Evolutionary conservation across 2,888 invertebrate genomes (phyloP), one percentile per base, ranked within the genome.

Genomic region (Folsomia candida): DNA sequence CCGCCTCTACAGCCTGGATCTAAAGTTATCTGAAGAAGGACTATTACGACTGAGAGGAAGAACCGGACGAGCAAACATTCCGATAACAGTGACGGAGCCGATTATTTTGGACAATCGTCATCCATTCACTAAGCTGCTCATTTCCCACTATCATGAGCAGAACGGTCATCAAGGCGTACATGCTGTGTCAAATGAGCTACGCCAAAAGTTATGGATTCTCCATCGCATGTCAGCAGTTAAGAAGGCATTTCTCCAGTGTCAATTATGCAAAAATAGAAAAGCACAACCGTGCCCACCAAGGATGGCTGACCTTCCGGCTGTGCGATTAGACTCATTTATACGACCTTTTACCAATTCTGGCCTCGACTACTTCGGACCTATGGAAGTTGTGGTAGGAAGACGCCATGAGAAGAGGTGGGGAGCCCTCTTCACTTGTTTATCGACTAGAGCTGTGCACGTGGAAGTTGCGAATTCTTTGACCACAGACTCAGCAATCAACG

Each of bases 121-220:
- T 24, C 66, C 18, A 11, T 70, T 58, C 25, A 66, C 68, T 2
- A 18, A 20, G 2, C 47, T 70, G 9, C 26, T 70, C 1, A 14
- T 73, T 18, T 2, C 29, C 2, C 28, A 64, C 26, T 25, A 62
- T 28, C 74, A 74, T 54, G 22, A 27, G 1, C 18, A 24, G 1
- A n/a, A 3, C 9, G 28, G 26, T 26, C 74, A 74, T 58, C 59
- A 70, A 14, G 71, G 74, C 2, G 59, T 60, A 27, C 70, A 70
- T 9, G 26, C 29, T 1, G 62, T 70, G 14, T 18, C 51, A 4
- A 68, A 68, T 37, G 62, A 68, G 2, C 1, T 73, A 2, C 26
- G 70, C 1, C 68, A 68, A 51, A 37, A 60, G 1, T 70, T 60
- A 24, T 68, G 61, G 62, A 62, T 73, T n/a, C 3, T 59, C 1